A percentile compares a stretch with the other conserved stretches of the same genome.
These are phyloP conservation scores for Microdon myrmicae DNA, from an alignment of 2,888 invertebrate genomes.

Conservation along the genomic window DNA sequence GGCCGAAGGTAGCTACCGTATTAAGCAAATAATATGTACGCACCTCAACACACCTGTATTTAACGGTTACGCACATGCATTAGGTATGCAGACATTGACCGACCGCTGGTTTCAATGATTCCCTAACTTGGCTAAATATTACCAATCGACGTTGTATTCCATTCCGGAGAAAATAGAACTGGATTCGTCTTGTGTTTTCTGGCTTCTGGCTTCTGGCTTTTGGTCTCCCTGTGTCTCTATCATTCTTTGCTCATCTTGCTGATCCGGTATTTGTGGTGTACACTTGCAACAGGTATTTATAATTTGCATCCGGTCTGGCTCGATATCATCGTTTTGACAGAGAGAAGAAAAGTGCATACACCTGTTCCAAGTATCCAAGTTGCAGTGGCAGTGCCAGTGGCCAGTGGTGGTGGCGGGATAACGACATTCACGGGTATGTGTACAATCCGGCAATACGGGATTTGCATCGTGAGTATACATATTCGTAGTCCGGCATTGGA, in stretches of 20 bases:
- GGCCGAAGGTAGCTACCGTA: constrained; percentile 38
- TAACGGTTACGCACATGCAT: constrained; percentile 18
- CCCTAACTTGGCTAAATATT: constrained; percentile 37
- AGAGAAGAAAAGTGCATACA: constrained; percentile 20
- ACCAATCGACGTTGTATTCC: constrained; percentile 17
- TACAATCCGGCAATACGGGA: too few species aligned
- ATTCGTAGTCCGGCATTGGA: too few species aligned
- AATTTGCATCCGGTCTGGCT: constrained; percentile 49
- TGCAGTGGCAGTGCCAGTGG: too few species aligned
- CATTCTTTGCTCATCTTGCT: constrained; percentile 28
- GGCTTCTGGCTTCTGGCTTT: too few species aligned
- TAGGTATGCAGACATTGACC: constrained; percentile 17
- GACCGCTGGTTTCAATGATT: constrained; percentile 12
- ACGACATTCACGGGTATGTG: constrained; percentile 8
- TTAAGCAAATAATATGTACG: constrained; percentile 20
- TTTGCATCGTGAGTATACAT: too few species aligned
- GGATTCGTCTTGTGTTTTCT: too few species aligned
- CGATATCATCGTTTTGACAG: constrained; percentile 41
- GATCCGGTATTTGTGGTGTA: constrained; percentile 17
- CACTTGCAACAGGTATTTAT: constrained; percentile 36
- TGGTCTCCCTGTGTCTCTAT: too few species aligned
- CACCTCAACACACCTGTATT: constrained; percentile 24
- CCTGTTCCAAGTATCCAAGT: constrained; percentile 38
- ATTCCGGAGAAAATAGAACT: constrained; percentile 7
- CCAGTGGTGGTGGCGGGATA: too few species aligned